Percentiles rank a stretch among this genome's conserved stretches.
Evolutionary conservation across 2,797 vertebrate genomes (phyloP).

Genomic region (Bradypodion ventrale): DNA sequence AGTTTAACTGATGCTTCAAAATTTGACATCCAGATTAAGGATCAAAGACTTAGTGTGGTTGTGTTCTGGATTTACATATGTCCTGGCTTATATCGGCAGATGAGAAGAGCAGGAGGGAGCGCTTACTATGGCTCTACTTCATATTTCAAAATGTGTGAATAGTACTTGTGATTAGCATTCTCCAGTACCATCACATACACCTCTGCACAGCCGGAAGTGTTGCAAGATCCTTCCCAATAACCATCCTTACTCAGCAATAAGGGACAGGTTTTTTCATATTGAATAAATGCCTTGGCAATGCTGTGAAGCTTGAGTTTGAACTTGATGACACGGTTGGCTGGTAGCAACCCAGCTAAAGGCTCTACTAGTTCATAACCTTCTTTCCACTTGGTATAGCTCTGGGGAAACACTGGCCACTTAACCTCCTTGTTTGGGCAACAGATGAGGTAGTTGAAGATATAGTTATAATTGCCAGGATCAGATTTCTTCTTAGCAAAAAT

Average conservation of each 20-base stretch:
- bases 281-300: slow-evolving; percentile 75
- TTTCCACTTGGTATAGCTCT: slow-evolving; percentile 75
- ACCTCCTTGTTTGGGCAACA: slow-evolving; percentile 75
- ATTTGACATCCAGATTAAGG: not conserved
- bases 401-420: slow-evolving; percentile 80
- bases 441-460: slow-evolving; percentile 82
- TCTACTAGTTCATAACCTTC: slow-evolving; percentile 79
- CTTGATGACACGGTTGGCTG: slow-evolving; percentile 70
- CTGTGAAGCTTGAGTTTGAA: slow-evolving; percentile 80
- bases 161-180: slow-evolving; percentile 76
- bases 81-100: not conserved
- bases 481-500: slow-evolving; percentile 79
- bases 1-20: slow-evolving; percentile 4
- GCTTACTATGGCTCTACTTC: slow-evolving; percentile 72
- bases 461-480: slow-evolving; percentile 72
- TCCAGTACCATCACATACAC: slow-evolving; percentile 77
- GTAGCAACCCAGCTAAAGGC: slow-evolving; percentile 77
- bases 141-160: slow-evolving; percentile 76
- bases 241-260: slow-evolving; percentile 71
- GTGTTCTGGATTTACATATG: not conserved
- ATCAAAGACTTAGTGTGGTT: not conserved
- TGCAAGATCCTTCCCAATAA: slow-evolving; percentile 82
- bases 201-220: slow-evolving; percentile 75
- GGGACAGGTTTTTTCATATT: slow-evolving; percentile 68
- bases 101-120: not conserved